Conservation (phyloP, 2,797 vertebrate genomes). For the Pangasius mekongensis region DNA sequence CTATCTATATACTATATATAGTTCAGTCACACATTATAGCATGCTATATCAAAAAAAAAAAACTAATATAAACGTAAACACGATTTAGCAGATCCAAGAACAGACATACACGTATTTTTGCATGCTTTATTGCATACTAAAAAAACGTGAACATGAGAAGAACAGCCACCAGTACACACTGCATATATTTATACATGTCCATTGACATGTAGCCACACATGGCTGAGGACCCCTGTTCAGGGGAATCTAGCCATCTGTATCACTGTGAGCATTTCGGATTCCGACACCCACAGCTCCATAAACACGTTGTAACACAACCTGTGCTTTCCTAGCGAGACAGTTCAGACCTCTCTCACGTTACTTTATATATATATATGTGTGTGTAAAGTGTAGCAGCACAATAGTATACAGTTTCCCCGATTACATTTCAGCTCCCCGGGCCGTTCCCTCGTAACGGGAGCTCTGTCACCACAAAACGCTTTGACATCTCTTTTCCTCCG, state of each 20-base stretch:
- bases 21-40: not conserved
- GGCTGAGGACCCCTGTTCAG: not conserved
- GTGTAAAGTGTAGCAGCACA: constrained; percentile 31
- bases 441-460: constrained; percentile 8
- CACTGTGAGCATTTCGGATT: not conserved
- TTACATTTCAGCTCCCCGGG: constrained; percentile 41
- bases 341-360: not conserved
- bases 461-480: constrained; percentile 34
- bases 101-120: not conserved
- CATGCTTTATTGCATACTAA: not conserved
- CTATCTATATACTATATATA: not conserved
- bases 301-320: constrained; percentile 26
- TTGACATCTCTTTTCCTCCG: not conserved
- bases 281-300: not conserved
- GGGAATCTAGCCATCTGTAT: not conserved
- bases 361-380: not conserved
- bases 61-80: not conserved
- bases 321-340: not conserved
- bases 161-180: not conserved
- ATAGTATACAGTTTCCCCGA: constrained; percentile 37
- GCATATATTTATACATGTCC: not conserved
- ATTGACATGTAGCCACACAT: no score
- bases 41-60: not conserved
- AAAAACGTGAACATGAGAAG: not conserved
- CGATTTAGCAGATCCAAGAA: not conserved